Evolutionary conservation across 1,140 invertebrate species (phyloP), one percentile per base, ranked within the genome.

Genomic region (Camponotus floridanus): DNA sequence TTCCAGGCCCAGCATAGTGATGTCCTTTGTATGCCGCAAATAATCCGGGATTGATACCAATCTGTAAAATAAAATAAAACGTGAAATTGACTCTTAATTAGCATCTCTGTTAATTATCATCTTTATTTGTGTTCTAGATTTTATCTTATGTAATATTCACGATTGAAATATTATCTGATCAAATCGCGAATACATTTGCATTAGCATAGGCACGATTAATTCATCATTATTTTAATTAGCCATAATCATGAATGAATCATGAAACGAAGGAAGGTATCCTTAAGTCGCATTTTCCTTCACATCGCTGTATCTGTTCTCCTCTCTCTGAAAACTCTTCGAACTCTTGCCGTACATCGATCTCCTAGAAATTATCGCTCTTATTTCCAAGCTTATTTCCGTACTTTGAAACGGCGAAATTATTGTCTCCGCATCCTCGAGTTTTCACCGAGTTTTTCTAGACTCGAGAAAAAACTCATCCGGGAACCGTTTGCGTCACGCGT

Each of bases 11-110:
- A 65, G 99, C 99, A 96, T 99, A 99, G 95, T 99, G 99, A 95
- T 99, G 99, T 9, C 99, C 98, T 95, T 99, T 99, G 95, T 99
- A 99, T 73, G 99, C 99, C 78, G 99, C 98, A 95, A 99, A 99
- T 88, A 99, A 95, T 3, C 99, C 98, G 59, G 99, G 99, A 96
- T 99, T 99, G 90, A 99, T 99, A 87, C 99, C 99, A 95, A 99
- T 98, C 98, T 99, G 95, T 18, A 93, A 91, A 88, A 84, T 18
- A 93, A 91, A 88, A 84, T 76, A 62, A 64, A 71, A 83, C 71
- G 15, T 31, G 39, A 74, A 85, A 87, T 59, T 26, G 26, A 26
- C 26, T 26, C 1, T 26, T 26, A 26, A 26, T 26, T 26, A 0
- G 26, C 26, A 26, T 26, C 26, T 26, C 1, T 26, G 26, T 26